These are phyloP conservation scores for Rutilus rutilus DNA, from an alignment of 2,113 vertebrate species.

Conservation along the genomic window DNA sequence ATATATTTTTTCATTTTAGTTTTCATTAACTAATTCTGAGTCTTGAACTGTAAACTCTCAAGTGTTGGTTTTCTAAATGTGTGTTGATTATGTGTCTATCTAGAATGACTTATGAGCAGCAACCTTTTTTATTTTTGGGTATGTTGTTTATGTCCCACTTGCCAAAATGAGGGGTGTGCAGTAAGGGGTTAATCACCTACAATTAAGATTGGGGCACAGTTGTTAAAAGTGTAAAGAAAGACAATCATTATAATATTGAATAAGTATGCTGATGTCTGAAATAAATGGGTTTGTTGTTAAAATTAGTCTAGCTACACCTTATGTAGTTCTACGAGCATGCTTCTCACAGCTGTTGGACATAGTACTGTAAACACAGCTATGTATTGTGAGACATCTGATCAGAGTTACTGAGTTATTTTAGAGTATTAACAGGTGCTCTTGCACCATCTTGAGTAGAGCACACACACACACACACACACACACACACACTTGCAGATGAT, in stretches of 20 bases:
- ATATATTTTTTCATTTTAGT: no score
- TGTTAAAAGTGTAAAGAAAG: background rate
- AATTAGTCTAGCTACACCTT: background rate
- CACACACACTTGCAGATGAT: background rate
- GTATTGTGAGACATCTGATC: slow-evolving; percentile 14
- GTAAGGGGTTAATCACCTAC: background rate
- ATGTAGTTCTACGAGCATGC: background rate
- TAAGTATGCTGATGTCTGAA: background rate
- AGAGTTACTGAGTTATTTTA: slow-evolving; percentile 2
- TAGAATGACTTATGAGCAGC: no score
- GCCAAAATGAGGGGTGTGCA: no score
- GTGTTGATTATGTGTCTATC: no score
- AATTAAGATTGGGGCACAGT: background rate
- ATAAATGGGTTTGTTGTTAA: background rate
- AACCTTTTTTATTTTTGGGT: no score
- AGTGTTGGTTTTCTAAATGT: no score
- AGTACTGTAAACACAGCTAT: background rate
- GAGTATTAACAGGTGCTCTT: slow-evolving; percentile 18
- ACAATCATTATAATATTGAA: background rate
- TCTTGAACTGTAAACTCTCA: no score
- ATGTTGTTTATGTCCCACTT: no score
- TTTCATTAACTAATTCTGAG: no score
- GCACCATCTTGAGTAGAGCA: background rate
- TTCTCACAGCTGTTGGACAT: slow-evolving; percentile 17
- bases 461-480: background rate